These are phyloP conservation scores for Lagocephalus sceleratus DNA, from an alignment of 2,797 vertebrate species.

Conservation along the genomic window DNA sequence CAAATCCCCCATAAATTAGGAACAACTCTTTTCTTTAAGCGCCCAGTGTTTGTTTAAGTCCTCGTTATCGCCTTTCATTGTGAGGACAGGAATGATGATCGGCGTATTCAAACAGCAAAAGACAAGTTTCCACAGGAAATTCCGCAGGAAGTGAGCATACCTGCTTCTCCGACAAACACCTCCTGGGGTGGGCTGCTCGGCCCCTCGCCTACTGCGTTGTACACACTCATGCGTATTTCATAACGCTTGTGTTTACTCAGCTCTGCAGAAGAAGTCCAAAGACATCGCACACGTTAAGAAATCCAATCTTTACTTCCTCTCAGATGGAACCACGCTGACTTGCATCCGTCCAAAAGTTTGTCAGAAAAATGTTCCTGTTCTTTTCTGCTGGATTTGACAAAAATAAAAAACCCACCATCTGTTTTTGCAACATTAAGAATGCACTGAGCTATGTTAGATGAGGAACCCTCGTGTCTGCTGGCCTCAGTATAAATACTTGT, in stretches of 20 bases:
- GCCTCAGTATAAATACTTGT: slow-evolving; percentile 24
- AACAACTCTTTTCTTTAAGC: background rate
- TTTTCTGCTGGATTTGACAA: slow-evolving; percentile 14
- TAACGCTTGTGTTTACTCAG: slow-evolving; percentile 93
- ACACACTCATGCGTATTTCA: slow-evolving; percentile 92
- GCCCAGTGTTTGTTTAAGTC: background rate
- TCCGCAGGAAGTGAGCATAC: slow-evolving; percentile 64
- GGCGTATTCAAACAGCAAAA: too few species aligned
- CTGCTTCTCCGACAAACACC: slow-evolving; percentile 95
- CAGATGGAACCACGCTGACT: background rate
- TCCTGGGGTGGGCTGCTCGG: slow-evolving; percentile 89
- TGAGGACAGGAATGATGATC: background rate
- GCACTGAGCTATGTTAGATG: slow-evolving; percentile 4
- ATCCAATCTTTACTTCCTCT: too few species aligned
- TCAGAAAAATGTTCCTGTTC: background rate
- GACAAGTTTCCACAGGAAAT: slow-evolving; percentile 1
- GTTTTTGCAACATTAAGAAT: slow-evolving; percentile 20
- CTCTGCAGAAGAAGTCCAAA: slow-evolving; percentile 66
- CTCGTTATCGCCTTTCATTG: background rate
- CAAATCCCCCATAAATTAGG: background rate
- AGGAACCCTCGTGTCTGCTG: slow-evolving; percentile 8
- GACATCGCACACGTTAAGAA: background rate
- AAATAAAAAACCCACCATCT: slow-evolving; percentile 29
- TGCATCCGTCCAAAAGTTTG: background rate
- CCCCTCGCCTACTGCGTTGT: slow-evolving; percentile 91